phyloP scores from a whole-genome alignment of 2,113 vertebrate species.

The Pygoscelis antarcticus region DNA sequence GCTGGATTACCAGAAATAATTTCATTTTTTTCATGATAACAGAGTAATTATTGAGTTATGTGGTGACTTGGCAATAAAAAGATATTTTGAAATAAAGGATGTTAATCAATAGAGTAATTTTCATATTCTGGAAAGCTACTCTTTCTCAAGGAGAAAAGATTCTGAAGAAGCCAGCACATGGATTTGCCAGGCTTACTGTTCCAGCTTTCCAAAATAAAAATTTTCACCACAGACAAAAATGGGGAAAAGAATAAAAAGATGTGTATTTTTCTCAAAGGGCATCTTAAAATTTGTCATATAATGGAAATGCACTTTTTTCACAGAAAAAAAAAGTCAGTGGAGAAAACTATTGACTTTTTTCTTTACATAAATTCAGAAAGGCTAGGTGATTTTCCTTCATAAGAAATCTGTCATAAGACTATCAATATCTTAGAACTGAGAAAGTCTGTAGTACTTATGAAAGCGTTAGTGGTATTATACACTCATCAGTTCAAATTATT shows the following conservation, averaged over 20 bases:
- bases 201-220: not conserved
- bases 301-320: not conserved
- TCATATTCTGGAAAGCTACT: not conserved
- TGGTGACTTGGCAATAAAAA: not conserved
- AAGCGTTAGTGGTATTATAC: not conserved
- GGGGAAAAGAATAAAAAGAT: not conserved
- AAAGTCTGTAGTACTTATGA: not conserved
- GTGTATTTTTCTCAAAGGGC: not conserved
- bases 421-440: not conserved
- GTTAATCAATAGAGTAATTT: not conserved
- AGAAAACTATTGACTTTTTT: not conserved
- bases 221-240: not conserved
- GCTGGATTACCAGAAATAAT: not conserved
- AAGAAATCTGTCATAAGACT: not conserved
- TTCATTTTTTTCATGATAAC: not conserved
- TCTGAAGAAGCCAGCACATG: not conserved
- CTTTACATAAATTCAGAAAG: not conserved
- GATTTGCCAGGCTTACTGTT: not conserved
- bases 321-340: not conserved
- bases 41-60: not conserved
- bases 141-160: not conserved
- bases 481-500: not conserved
- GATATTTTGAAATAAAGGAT: not conserved
- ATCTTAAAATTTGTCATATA: not conserved
- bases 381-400: not conserved